Evolutionary conservation across 1,140 invertebrate genomes (phyloP), one percentile per base, ranked within the genome.

Genomic region (Wasmannia auropunctata): DNA sequence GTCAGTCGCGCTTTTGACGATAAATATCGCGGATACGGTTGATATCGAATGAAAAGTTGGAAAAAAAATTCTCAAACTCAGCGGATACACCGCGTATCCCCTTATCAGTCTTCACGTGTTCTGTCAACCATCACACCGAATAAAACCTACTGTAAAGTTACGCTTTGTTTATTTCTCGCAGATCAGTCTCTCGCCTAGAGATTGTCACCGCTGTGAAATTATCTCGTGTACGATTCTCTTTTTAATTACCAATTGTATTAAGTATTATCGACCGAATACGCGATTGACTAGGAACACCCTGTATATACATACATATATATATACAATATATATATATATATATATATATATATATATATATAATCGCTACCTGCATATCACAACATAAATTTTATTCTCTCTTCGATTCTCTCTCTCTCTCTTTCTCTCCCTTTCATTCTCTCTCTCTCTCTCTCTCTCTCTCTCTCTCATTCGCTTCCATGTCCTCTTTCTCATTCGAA

Each of bases 351-450:
- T 72, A 91, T 90, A 58, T 28, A 37, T 58, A 94, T 93, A 91
- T 93, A 93, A 92, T 93, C 85, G 91, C 91, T 94, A 94, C 92
- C 89, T 93, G 93, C 93, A 93, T 94, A 94, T 94, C 94, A 94
- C 93, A 94, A 94, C 94, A 93, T 94, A 94, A 94, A 94, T 92
- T 93, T 94, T 90, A 88, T 86, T 81, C 43, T 87, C 79, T 83
- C 69, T 85, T 77, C 67, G 62, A 67, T 54, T 77, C 28, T 86
- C 28, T 37, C 54, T 86, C 87, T n/a, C 28, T 77, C 80, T 19
- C 62, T 69, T n/a, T 34, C 54, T 85, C 86, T 22, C n/a, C n/a
- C n/a, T n/a, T n/a, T n/a, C n/a, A n/a, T n/a, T n/a, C n/a, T n/a
- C 16, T 31, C 31, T 34, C 60, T 31, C 22, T 60, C 65, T 49